Evolutionary conservation across 2,797 vertebrate genomes (phyloP), one percentile per base, ranked within the genome.

Genomic region (Leuciscus waleckii): DNA sequence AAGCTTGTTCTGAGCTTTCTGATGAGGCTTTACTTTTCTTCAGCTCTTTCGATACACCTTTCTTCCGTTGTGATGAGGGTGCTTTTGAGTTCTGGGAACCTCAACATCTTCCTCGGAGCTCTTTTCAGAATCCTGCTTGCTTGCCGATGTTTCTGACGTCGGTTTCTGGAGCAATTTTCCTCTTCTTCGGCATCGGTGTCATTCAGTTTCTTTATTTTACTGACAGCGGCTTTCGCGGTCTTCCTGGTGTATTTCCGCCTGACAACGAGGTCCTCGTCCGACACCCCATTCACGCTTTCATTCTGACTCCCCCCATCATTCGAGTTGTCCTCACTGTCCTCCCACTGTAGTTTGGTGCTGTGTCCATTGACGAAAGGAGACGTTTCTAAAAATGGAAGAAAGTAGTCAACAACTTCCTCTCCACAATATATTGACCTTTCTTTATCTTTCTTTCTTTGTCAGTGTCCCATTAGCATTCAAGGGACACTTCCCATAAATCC

Each of bases 21-120:
- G 89, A 86, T 29, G 88, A 88, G 65, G 85, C 85, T 90, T 90
- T 92, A 26, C 87, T 89, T 79, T 88, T 93, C 83, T 91, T 94
- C 88, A 85, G 85, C 77, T 90, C 89, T 13, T 86, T 83, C 83
- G 91, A 26, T 91, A 89, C 79, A 90, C 41, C 23, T 92, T 93
- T 82, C 89, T 92, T 85, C 95, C 95, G 26, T 96, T 96, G 88
- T 95, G 95, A 83, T 95, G 92, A 67, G 87, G 86, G 26, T 89
- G 90, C 89, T 92, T 94, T 54, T 90, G 89, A 77, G 89, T 74
- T 84, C 35, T 65, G n/a, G 68, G 68, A 49, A 87, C 84, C 63
- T 89, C 87, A 3, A 90, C 91, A 39, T 95, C 93, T 63, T 95
- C 93, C 13, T 94, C 93, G 0, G 95, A 95, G 87, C 90, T 94